Base-by-base conservation (phyloP, 2,113 vertebrate genomes). In the Emberiza fucata region DNA sequence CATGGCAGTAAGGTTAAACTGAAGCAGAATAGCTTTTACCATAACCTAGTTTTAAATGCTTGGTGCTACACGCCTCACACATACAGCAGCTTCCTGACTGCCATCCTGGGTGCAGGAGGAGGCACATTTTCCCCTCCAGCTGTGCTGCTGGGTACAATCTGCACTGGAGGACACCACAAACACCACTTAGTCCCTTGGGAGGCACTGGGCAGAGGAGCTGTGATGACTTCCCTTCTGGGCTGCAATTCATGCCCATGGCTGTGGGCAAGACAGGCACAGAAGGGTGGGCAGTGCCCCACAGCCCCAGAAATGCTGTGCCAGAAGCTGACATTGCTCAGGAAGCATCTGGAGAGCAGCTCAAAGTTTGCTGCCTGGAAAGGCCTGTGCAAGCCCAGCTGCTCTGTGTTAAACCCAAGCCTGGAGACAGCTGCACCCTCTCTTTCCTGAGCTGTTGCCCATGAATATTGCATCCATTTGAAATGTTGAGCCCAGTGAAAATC, bases 131-230 rank as follows among this genome's bases (percentile, higher is more conserved):
- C 10, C 72, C 23, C 73, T 68, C 57, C n/a, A 61, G 83, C 76
- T 28, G 14, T 8, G 28, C 20, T 37, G 61, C 54, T 73, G 50
- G 25, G 27, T 23, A 28, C 24, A 40, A 25, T 42, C 40, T 19
- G 33, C 14, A 4, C 65, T 37, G 70, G 29, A 80, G 40, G 27
- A 80, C 63, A 24, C 18, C 33, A 35, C 50, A 81, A 35, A 37
- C 5, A 24, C 51, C 16, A 15, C 7, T 59, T 2, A 59, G 27
- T 12, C 51, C 5, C 2, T 9, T 23, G 64, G 17, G 45, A 90
- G 68, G 25, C 39, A 5, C 27, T 1, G 1, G 0, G 2, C 35
- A 53, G 77, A 57, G 79, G 18, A 78, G 60, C 14, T 11, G 0
- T 1, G 47, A 13, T 54, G 33, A 47, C 9, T 79, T 23, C 48